Evolutionary conservation across 2,113 vertebrate species (phyloP).

Genomic region (Hipposideros armiger): DNA sequence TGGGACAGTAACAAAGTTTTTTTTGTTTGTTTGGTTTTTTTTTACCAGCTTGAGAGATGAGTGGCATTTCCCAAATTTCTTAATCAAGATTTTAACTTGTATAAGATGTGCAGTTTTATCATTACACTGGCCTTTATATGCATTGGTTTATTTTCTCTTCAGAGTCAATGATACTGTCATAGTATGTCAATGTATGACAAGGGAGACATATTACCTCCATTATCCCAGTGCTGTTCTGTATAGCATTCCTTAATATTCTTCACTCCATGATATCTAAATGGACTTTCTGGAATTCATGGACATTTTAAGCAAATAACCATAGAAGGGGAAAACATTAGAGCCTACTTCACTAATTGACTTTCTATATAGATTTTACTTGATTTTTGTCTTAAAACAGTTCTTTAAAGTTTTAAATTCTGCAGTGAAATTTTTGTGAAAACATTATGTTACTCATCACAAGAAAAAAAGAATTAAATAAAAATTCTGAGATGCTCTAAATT

Average conservation of each 20-base stretch:
- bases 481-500: neutral
- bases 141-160: neutral
- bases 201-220: neutral
- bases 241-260: neutral
- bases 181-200: neutral
- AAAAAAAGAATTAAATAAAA: neutral
- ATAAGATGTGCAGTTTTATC: neutral
- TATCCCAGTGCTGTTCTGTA: neutral
- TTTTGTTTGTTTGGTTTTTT: neutral
- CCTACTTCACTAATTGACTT: neutral
- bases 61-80: neutral
- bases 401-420: neutral
- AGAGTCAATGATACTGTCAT: neutral
- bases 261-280: no score
- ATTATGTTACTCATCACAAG: neutral
- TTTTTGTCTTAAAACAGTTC: slow-evolving; percentile 8
- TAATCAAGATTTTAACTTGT: slow-evolving; percentile 11
- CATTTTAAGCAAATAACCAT: neutral
- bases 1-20: neutral
- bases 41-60: neutral
- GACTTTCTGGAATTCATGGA: neutral
- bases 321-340: neutral
- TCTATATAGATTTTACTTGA: neutral
- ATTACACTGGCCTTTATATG: neutral
- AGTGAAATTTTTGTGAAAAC: neutral